Percentiles rank a stretch among this genome's conserved stretches.
Conservation (phyloP, 2,888 invertebrate genomes). For the Patella ulyssiponensis region DNA sequence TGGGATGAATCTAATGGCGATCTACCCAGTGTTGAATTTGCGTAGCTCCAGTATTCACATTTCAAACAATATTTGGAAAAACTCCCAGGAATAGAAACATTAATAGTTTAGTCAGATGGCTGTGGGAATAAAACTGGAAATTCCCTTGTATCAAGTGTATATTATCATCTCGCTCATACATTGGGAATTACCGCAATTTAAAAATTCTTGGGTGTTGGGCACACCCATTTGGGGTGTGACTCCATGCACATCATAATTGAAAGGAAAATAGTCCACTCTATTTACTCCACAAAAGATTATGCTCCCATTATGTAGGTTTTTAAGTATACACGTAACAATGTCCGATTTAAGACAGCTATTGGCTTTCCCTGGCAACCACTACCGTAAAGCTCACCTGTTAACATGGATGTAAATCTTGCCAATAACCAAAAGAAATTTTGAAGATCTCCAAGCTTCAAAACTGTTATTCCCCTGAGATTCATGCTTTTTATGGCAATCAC, state of each 20-base stretch:
- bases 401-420: too few species aligned
- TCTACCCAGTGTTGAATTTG: constrained; percentile 7
- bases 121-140: constrained; percentile 25
- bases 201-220: constrained; percentile 23
- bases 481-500: too few species aligned
- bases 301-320: neutral
- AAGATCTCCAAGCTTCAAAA: too few species aligned
- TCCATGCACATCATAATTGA: constrained; percentile 27
- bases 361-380: too few species aligned
- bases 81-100: neutral
- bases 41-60: neutral
- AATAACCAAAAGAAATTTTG: too few species aligned
- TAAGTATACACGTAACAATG: too few species aligned
- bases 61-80: constrained; percentile 7
- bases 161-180: constrained; percentile 17
- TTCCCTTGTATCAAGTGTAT: constrained; percentile 10
- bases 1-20: constrained; percentile 14
- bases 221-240: constrained; percentile 31
- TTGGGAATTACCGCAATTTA: constrained; percentile 23
- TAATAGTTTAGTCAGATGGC: constrained; percentile 23
- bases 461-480: too few species aligned
- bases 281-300: constrained; percentile 2
- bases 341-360: too few species aligned
- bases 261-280: constrained; percentile 12
- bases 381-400: too few species aligned